phyloP scores from a whole-genome alignment of 2,888 invertebrate species.

The Barypeithes pellucidus region DNA sequence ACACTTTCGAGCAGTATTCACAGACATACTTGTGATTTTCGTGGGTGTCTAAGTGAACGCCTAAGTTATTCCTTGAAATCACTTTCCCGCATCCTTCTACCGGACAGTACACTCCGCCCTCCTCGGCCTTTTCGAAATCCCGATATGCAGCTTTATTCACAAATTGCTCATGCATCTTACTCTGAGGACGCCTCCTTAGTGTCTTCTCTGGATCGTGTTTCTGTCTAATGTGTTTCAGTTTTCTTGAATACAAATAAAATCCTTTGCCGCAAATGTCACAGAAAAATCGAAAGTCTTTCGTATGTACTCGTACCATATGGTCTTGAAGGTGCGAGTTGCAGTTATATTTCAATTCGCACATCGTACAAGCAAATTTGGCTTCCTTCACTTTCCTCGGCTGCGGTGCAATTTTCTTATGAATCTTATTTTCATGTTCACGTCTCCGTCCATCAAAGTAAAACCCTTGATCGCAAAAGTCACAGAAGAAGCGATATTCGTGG shows the following conservation, averaged over 20 bases:
- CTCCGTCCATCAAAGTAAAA: conserved; percentile 60
- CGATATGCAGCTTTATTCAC: too few species aligned
- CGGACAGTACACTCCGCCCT: conserved; percentile 31
- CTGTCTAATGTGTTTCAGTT: neutral
- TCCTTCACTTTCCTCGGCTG: neutral
- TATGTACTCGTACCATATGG: conserved; percentile 45
- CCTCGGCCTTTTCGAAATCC: too few species aligned
- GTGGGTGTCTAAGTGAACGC: conserved; percentile 33
- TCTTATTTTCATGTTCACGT: conserved; percentile 27
- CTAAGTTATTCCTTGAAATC: neutral
- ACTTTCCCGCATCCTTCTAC: neutral
- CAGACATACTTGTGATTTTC: conserved; percentile 40
- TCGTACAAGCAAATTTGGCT: conserved; percentile 52
- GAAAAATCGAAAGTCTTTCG: conserved; percentile 41
- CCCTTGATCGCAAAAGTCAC: conserved; percentile 70
- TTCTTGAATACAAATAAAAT: neutral
- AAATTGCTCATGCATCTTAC: too few species aligned
- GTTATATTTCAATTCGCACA: conserved; percentile 54
- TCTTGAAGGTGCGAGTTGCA: conserved; percentile 38
- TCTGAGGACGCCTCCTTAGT: conserved; percentile 15
- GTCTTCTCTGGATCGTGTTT: conserved; percentile 3
- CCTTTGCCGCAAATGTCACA: conserved; percentile 48
- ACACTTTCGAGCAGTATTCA: conserved; percentile 57
- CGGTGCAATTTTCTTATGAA: conserved; percentile 21
- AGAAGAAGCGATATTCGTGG: conserved; percentile 68